phyloP scores from a whole-genome alignment of 2,797 vertebrate genomes.

The Leuciscus waleckii region DNA sequence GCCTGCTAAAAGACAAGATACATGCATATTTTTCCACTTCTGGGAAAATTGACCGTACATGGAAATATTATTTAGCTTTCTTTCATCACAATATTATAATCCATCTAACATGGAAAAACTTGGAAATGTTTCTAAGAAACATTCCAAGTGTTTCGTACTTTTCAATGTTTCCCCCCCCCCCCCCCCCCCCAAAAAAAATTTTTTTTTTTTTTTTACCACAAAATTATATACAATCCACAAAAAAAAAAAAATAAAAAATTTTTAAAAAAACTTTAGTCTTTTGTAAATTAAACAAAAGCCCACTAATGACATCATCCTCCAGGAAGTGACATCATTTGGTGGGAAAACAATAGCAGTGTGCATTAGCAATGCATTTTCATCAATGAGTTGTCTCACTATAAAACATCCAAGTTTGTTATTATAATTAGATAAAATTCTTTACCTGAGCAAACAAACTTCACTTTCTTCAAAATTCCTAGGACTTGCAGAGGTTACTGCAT shows the following conservation, averaged over 20 bases:
- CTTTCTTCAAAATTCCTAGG: background rate
- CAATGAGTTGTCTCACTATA: background rate
- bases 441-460: background rate
- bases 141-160: background rate
- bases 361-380: background rate
- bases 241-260: too few species aligned
- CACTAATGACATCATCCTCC: background rate
- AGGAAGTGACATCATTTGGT: background rate
- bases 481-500: background rate
- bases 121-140: too few species aligned
- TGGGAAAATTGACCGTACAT: background rate
- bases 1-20: background rate
- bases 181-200: too few species aligned
- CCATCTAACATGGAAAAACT: background rate
- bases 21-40: too few species aligned
- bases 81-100: background rate
- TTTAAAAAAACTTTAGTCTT: too few species aligned
- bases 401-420: constrained; percentile 1
- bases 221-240: too few species aligned
- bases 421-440: background rate
- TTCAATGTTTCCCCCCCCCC: background rate
- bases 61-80: background rate
- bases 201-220: too few species aligned
- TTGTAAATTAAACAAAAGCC: background rate
- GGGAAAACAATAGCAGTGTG: background rate